These are phyloP conservation scores for Spodoptera littoralis DNA, from an alignment of 2,888 invertebrate genomes.

Conservation along the genomic window DNA sequence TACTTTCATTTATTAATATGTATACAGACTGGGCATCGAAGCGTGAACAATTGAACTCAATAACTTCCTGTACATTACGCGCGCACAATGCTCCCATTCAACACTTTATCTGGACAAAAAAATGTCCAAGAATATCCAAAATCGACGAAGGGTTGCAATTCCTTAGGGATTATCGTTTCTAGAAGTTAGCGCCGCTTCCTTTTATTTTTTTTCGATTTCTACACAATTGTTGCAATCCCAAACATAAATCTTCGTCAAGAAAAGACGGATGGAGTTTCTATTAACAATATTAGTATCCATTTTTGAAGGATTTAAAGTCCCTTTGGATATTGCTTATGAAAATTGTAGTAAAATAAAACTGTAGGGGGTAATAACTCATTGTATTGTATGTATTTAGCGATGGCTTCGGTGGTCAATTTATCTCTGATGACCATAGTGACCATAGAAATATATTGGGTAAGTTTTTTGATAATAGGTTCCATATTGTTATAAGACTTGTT, in stretches of 20 bases:
- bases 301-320: constrained; percentile 29
- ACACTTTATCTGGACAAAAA: constrained; percentile 67
- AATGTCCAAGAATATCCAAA: constrained; percentile 54
- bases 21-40: constrained; percentile 70
- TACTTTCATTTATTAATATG: constrained; percentile 69
- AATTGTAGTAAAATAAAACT: constrained; percentile 3
- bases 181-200: constrained; percentile 79
- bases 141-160: constrained; percentile 73
- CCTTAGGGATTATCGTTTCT: constrained; percentile 77
- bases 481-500: too few relatives aligned
- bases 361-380: background rate
- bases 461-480: too few relatives aligned
- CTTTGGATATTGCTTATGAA: constrained; percentile 15
- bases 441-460: too few relatives aligned
- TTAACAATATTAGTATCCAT: constrained; percentile 45
- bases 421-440: too few relatives aligned
- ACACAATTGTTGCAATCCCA: constrained; percentile 64
- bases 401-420: too few relatives aligned
- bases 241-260: constrained; percentile 58
- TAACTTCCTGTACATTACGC: constrained; percentile 81
- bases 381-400: too few relatives aligned
- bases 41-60: constrained; percentile 78
- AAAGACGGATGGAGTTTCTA: constrained; percentile 36
- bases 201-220: constrained; percentile 52
- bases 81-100: constrained; percentile 80